These are phyloP conservation scores for Saguinus imperator DNA, from an alignment of 2,113 vertebrate species.

Conservation along the genomic window DNA sequence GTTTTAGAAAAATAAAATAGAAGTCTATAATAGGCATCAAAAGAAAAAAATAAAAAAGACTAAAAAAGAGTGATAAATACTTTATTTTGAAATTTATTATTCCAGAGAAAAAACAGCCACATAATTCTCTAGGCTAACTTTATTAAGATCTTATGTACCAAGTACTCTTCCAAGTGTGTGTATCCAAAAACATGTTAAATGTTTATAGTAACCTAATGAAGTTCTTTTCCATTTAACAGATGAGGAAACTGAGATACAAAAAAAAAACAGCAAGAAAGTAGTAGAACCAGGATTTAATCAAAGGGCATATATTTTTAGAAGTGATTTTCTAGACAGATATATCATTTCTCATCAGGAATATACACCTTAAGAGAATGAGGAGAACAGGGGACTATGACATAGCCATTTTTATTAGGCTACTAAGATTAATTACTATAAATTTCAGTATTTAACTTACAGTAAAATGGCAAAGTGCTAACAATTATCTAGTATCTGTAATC, in stretches of 20 bases:
- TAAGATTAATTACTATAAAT: not conserved
- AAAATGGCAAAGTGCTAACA: not conserved
- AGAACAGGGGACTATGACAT: not conserved
- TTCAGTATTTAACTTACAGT: not conserved
- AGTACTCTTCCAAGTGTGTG: not conserved
- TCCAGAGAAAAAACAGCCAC: not conserved
- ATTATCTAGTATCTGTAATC: not conserved
- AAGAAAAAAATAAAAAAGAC: not conserved
- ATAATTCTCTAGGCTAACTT: not conserved
- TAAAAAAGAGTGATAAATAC: not conserved
- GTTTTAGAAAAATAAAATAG: not conserved
- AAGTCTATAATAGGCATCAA: not conserved
- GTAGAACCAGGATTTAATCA: not conserved
- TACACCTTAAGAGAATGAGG: not conserved
- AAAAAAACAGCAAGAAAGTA: not conserved
- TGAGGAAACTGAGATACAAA: not conserved
- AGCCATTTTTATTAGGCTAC: not conserved
- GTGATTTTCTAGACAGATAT: not conserved
- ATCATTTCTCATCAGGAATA: not conserved
- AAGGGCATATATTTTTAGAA: not conserved
- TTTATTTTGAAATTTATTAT: constrained; percentile 11
- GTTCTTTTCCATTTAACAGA: not conserved
- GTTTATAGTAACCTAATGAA: not conserved
- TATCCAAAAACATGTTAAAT: not conserved
- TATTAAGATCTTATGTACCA: not conserved